Percentiles rank a stretch among this genome's conserved stretches.
These are phyloP conservation scores for Vespertilio murinus DNA, from an alignment of 2,797 vertebrate genomes.

Conservation along the genomic window DNA sequence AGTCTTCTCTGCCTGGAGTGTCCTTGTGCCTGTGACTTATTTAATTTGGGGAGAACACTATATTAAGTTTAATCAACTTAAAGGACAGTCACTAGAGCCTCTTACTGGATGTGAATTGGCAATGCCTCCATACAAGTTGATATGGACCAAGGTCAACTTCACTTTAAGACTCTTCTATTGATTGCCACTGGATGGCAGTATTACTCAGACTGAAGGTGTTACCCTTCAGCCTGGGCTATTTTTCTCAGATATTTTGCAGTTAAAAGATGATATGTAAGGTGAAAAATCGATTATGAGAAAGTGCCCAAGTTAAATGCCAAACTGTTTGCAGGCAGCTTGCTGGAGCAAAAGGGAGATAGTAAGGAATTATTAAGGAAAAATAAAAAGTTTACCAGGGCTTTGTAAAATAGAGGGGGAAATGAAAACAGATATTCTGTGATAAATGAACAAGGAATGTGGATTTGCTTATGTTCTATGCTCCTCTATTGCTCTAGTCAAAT, in stretches of 20 bases:
- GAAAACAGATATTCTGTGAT: neutral
- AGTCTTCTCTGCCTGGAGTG: neutral
- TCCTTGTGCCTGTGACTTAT: neutral
- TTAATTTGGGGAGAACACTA: neutral
- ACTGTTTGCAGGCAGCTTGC: neutral
- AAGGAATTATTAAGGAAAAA: neutral
- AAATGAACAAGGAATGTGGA: neutral
- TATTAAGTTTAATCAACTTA: slow-evolving; percentile 24
- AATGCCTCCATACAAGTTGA: neutral
- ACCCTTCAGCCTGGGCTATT: slow-evolving; percentile 21
- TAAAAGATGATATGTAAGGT: slow-evolving; percentile 44
- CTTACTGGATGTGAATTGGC: neutral
- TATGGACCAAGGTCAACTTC: neutral
- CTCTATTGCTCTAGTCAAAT: neutral
- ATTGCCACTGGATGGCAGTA: neutral
- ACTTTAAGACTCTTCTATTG: slow-evolving; percentile 12
- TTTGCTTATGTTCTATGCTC: neutral
- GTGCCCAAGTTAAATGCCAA: slow-evolving; percentile 30
- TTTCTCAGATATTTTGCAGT: slow-evolving; percentile 57
- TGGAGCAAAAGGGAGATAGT: neutral
- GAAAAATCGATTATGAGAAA: slow-evolving; percentile 46
- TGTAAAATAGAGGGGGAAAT: neutral
- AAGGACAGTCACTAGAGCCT: neutral
- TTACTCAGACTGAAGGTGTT: slow-evolving; percentile 12
- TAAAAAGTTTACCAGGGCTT: neutral